Evolutionary conservation across 2,888 invertebrate genomes (phyloP).

Genomic region (Candidula unifasciata): DNA sequence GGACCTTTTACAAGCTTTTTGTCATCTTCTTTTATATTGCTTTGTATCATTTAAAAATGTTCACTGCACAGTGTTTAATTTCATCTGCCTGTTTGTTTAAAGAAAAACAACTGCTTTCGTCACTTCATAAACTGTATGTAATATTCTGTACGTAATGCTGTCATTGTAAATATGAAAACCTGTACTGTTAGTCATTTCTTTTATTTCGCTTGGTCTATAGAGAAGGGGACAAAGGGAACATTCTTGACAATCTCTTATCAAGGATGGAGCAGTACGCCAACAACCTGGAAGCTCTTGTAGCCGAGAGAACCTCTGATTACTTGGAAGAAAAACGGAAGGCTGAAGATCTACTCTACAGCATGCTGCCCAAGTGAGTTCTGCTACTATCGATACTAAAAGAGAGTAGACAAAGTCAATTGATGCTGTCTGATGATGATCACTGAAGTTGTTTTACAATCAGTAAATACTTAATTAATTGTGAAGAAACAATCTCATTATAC

Average conservation of each 20-base stretch:
- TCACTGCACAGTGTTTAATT: no score
- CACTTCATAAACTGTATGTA: no score
- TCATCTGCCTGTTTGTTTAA: neutral
- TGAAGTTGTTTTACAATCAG: no score
- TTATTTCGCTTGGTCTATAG: neutral
- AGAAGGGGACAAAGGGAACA: constrained; percentile 49
- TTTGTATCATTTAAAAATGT: no score
- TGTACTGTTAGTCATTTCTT: no score
- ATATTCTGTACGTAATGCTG: no score
- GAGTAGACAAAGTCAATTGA: neutral
- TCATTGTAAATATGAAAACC: no score
- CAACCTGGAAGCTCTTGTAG: constrained; percentile 54
- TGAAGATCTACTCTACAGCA: constrained; percentile 87
- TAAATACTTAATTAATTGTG: no score
- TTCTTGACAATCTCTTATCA: constrained; percentile 50
- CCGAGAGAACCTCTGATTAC: constrained; percentile 54
- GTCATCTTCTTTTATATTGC: no score
- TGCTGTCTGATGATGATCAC: neutral
- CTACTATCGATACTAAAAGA: neutral
- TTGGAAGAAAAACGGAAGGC: constrained; percentile 55
- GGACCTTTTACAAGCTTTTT: no score
- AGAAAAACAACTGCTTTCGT: neutral
- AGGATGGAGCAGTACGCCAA: constrained; percentile 56
- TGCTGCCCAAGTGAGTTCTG: constrained; percentile 80
- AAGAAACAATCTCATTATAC: no score